Base-by-base conservation (phyloP, 2,113 vertebrate species). In the Hypomesus transpacificus region DNA sequence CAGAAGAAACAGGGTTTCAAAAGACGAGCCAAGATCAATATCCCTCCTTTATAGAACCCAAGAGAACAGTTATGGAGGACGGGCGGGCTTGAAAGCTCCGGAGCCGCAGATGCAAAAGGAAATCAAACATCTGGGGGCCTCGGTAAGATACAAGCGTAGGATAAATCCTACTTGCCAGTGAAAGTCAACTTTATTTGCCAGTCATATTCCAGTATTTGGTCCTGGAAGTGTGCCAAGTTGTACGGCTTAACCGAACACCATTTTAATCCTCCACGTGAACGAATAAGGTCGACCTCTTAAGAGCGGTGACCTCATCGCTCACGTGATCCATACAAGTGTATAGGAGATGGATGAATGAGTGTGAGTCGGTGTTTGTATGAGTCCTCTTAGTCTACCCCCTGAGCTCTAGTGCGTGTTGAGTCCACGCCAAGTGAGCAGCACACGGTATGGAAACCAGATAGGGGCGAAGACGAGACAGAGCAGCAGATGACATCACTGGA, bases 21-120 rank as follows among this genome's bases (percentile, higher is more conserved):
- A 73, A 34, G 28, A 17, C 0, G 69, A 54, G 85, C 89, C 85
- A 88, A 88, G 80, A 87, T 86, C 83, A 87, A 90, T 85, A 90
- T 74, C 77, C 60, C 70, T 80, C 78, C 28, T 68, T 75, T 75
- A 81, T 79, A 81, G 78, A 79, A 83, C 80, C 76, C 39, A 46
- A 78, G 70, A 73, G 64, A 66, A 65, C 39, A 54, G 54, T 8
- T 46, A 9, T 46, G 9, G 39, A 46, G 9, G 39, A 46, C 7
- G 39, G 39, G 2, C 7, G 8, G 39, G 39, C 39, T 46, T 46
- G 39, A 11, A 46, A 46, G 39, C 39, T 5, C 9, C 39, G 39
- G 39, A 46, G 39, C 39, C 39, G 39, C 39, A 11, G 8, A 70
- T 24, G 57, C 68, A 83, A 75, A 78, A 6, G 22, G 73, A 81